Conservation (phyloP, 2,888 invertebrate species). For the Cantharis nigra region DNA sequence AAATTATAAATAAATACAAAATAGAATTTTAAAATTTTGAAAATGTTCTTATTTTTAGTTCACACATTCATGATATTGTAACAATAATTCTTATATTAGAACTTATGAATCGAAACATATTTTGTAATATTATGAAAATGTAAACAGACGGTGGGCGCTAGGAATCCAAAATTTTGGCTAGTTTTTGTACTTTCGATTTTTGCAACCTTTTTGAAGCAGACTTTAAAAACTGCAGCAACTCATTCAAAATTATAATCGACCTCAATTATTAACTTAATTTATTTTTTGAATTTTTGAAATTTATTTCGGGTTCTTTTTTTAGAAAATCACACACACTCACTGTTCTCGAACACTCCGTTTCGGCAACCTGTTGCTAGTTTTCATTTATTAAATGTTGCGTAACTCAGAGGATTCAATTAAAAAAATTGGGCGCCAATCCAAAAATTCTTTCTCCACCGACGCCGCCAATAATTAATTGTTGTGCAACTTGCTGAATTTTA, state of each 20-base stretch:
- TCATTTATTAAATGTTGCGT: slow-evolving; percentile 9
- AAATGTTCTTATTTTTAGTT: too few species aligned
- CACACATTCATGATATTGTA: too few species aligned
- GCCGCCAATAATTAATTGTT: slow-evolving; percentile 1
- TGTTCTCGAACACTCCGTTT: not conserved
- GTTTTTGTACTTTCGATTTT: not conserved
- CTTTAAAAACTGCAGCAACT: not conserved
- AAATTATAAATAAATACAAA: too few species aligned
- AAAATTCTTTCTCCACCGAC: slow-evolving; percentile 3
- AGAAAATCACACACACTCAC: not conserved
- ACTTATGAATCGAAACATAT: too few species aligned
- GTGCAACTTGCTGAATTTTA: not conserved
- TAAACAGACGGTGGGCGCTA: too few species aligned
- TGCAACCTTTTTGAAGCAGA: not conserved
- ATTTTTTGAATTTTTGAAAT: not conserved
- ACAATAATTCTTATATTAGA: too few species aligned
- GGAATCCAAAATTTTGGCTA: too few species aligned
- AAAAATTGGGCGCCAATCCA: slow-evolving; percentile 7
- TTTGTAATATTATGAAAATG: too few species aligned
- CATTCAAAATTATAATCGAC: not conserved
- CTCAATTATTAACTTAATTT: not conserved
- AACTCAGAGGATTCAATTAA: not conserved
- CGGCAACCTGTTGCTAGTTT: not conserved
- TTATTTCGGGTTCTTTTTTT: not conserved
- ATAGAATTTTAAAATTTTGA: too few species aligned